Base-by-base conservation (phyloP, 2,888 invertebrate genomes). In the Heliconius cydno region DNA sequence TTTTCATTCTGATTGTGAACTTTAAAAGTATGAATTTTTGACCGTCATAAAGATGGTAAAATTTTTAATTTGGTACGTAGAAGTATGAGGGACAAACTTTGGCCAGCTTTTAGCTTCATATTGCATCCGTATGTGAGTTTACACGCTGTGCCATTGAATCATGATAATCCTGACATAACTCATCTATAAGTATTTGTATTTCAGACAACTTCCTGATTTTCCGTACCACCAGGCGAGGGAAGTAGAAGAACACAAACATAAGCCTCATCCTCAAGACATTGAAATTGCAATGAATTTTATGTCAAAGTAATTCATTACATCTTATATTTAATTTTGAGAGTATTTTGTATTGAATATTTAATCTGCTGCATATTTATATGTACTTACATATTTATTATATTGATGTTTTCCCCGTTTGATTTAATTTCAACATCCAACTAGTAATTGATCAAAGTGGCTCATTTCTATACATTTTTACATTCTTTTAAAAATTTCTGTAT, bases 231-330 rank as follows among this genome's bases (percentile, higher is more conserved):
- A 91, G 80, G 85, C 84, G 78, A 90, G 88, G 63, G 88, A 88
- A 41, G 81, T 82, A 0, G 88, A 90, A 67, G 68, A 83, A 28
- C 84, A 83, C 41, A 86, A 84, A 71, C 86, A 84, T 65, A 88
- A 87, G 84, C 85, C 87, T 22, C 94, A 94, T 84, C 93, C 92
- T 3, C 94, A 94, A 88, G 94, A 94, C 76, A 84, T 90, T 63
- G 91, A 90, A 79, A 92, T 94, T 83, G 85, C 91, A 34, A 89
- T 89, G 88, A 88, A 84, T 60, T 88, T 88, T 41, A 84, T 93
- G 30, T 84, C 87, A 46, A 88, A 87, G 93, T 93, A 87, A 90
- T 91, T 70, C 3, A 38, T 15, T 15, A 22, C 19, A 67, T 67
- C 13, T 13, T 63, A 25, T n/a, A 63, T 28, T 13, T 19, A 9